Base-by-base conservation (phyloP, 1,140 invertebrate genomes). In the Pogonomyrmex barbatus region DNA sequence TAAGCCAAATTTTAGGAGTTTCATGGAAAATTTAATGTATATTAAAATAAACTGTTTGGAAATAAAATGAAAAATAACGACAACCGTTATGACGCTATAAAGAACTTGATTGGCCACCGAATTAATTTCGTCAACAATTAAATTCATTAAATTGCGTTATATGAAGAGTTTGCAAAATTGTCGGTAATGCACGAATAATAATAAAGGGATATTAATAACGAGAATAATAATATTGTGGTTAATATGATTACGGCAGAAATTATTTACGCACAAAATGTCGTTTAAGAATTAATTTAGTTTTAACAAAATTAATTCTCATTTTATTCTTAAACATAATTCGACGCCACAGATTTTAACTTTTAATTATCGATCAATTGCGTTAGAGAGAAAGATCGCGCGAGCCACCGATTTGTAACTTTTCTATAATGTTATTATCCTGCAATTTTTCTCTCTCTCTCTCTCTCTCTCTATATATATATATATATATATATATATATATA, bases 71-170 rank as follows among this genome's bases (percentile, higher is more conserved):
- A 79, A 79, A 54, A 17, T 4, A 60, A 54, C 12, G 9, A 33
- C 36, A 42, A 81, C 30, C 17, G 4, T 17, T 30, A 54, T 39
- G 24, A 81, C 0, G 17, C 4, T 45, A 1, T 30, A 70, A 79
- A 82, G 6, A 58, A 47, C 42, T 14, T 36, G 42, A 82, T 58
- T 73, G 52, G 30, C 17, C 36, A 30, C 17, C 39, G 17, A 82
- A 82, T 82, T 82, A 82, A 82, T 73, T 73, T 73, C 42, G 54
- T 58, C 12, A 82, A 73, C 54, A 82, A 81, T 81, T 71, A 47
- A 71, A 58, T 73, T 82, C 42, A 36, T 82, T 82, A 73, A 82
- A 47, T 58, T 17, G 78, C 8, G n/a, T 82, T 71, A 24, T 24
- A 24, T 2, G 30, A 60, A 60, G 42, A 82, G 54, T 60, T 60